Evolutionary conservation across 1,140 invertebrate genomes (phyloP).

Genomic region (Pantala flavescens): DNA sequence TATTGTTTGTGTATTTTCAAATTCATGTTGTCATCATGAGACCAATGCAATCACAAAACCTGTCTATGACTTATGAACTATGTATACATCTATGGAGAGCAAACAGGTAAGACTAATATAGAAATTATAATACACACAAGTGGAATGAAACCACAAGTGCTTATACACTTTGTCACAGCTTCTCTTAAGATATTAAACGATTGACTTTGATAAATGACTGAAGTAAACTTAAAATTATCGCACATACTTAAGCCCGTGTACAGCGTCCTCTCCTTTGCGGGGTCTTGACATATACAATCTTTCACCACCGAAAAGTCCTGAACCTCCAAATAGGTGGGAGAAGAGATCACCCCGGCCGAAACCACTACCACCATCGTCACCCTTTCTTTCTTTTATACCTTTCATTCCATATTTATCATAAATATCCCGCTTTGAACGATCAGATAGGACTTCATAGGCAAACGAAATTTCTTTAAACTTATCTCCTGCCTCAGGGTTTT

Average conservation of each 20-base stretch:
- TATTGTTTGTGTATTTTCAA: too few species aligned
- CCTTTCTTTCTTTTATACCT: conserved; percentile 61
- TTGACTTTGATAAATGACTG: too few species aligned
- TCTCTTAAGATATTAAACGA: too few species aligned
- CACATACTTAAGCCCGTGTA: conserved; percentile 50
- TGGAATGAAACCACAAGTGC: too few species aligned
- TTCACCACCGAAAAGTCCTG: conserved; percentile 45
- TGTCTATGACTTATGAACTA: too few species aligned
- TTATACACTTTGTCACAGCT: not conserved
- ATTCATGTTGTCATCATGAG: too few species aligned
- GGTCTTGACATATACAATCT: conserved; percentile 36
- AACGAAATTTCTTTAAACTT: conserved; percentile 84
- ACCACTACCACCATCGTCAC: conserved; percentile 41
- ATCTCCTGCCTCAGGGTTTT: conserved; percentile 71
- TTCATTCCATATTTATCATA: conserved; percentile 72
- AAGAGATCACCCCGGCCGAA: conserved; percentile 48
- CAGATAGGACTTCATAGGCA: conserved; percentile 73
- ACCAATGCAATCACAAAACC: too few species aligned
- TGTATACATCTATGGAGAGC: too few species aligned
- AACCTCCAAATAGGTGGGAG: conserved; percentile 50
- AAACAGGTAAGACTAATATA: too few species aligned
- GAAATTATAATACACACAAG: too few species aligned
- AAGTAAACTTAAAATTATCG: too few species aligned
- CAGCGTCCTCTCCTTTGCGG: conserved; percentile 52
- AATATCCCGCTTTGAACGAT: conserved; percentile 44